Evolutionary conservation across 2,113 vertebrate genomes (phyloP).

Genomic region (Turnix velox): DNA sequence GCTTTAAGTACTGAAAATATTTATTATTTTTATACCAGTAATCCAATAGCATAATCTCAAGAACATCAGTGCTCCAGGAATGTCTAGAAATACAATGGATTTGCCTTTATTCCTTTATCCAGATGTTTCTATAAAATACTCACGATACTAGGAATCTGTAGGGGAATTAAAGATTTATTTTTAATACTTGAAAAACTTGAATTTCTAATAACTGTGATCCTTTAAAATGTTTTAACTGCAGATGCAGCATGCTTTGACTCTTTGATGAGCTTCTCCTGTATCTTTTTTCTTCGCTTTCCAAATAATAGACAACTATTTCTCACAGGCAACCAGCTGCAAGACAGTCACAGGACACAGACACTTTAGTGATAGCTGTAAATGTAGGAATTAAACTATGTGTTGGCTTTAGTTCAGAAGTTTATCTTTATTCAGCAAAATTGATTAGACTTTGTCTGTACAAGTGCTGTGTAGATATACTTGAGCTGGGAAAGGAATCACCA

Average conservation of each 20-base stretch:
- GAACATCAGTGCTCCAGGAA: constrained; percentile 71
- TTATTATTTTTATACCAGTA: constrained; percentile 79
- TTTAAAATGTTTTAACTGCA: constrained; percentile 67
- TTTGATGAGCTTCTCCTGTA: constrained; percentile 15
- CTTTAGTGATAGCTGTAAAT: background rate
- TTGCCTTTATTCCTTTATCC: constrained; percentile 73
- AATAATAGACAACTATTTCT: background rate
- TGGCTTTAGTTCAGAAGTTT: background rate
- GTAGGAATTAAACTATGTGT: background rate
- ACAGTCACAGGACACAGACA: background rate
- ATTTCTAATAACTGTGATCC: constrained; percentile 70
- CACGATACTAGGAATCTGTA: constrained; percentile 65
- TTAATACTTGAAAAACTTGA: constrained; percentile 75
- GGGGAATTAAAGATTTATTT: constrained; percentile 77
- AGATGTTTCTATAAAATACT: constrained; percentile 74
- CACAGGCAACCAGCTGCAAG: background rate
- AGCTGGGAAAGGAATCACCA: background rate
- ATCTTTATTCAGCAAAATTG: constrained; percentile 16
- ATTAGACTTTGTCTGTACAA: background rate
- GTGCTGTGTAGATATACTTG: background rate
- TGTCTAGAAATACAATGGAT: constrained; percentile 71
- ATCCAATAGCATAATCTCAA: constrained; percentile 79
- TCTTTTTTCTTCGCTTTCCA: constrained; percentile 2
- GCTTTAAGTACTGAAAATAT: constrained; percentile 79
- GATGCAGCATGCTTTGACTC: constrained; percentile 37